These are phyloP conservation scores for Drosophila phalerata DNA, from an alignment of 2,888 invertebrate genomes.

Conservation along the genomic window DNA sequence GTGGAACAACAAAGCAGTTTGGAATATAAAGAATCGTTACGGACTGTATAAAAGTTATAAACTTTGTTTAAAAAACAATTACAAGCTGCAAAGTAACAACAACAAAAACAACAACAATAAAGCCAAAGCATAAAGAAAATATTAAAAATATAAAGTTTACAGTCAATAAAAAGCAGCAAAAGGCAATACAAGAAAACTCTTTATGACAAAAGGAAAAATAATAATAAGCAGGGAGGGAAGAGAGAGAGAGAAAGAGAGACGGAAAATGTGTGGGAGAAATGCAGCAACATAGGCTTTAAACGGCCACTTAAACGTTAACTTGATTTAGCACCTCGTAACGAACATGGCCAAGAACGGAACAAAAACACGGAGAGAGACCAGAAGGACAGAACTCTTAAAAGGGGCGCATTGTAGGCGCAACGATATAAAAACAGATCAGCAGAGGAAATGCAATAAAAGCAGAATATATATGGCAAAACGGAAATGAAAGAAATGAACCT, in stretches of 20 bases:
- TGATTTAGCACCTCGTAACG: slow-evolving; percentile 80
- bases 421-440: slow-evolving; percentile 70
- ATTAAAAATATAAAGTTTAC: slow-evolving; percentile 67
- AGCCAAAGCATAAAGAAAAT: slow-evolving; percentile 74
- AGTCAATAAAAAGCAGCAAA: slow-evolving; percentile 72
- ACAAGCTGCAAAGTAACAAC: slow-evolving; percentile 61
- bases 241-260: neutral
- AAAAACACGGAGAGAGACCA: slow-evolving; percentile 19
- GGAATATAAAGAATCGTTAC: slow-evolving; percentile 33
- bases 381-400: slow-evolving; percentile 35
- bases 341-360: slow-evolving; percentile 29
- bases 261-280: slow-evolving; percentile 6
- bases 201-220: slow-evolving; percentile 73
- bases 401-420: slow-evolving; percentile 36
- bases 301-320: slow-evolving; percentile 81
- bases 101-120: slow-evolving; percentile 33
- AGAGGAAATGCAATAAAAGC: slow-evolving; percentile 51
- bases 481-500: slow-evolving; percentile 48
- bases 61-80: slow-evolving; percentile 80
- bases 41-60: slow-evolving; percentile 70
- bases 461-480: slow-evolving; percentile 7
- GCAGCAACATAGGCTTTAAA: slow-evolving; percentile 70
- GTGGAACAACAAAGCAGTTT: slow-evolving; percentile 18
- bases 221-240: slow-evolving; percentile 61
- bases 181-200: slow-evolving; percentile 71